Percentiles rank a stretch among this genome's conserved stretches.
Evolutionary conservation across 2,797 vertebrate species (phyloP).

Genomic region (Liparis tanakae): DNA sequence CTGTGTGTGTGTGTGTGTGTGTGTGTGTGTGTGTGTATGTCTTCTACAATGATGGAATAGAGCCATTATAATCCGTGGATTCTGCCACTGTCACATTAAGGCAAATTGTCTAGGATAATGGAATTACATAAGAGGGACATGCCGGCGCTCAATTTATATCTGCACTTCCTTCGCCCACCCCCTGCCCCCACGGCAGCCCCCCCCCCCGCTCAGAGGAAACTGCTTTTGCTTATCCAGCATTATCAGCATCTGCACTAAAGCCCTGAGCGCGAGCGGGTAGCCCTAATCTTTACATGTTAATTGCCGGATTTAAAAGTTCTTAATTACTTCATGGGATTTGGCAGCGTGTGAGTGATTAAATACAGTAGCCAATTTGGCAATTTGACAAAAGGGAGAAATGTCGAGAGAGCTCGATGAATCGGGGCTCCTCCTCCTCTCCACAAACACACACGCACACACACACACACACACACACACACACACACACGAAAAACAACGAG

Average conservation of each 20-base stretch:
- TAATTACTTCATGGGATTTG: constrained; percentile 81
- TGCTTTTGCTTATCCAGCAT: constrained; percentile 77
- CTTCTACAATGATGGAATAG: constrained; percentile 68
- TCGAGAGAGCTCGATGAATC: constrained; percentile 56
- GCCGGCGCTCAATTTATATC: constrained; percentile 68
- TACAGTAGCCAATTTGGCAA: constrained; percentile 75
- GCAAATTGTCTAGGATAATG: constrained; percentile 79
- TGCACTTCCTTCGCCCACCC: constrained; percentile 27
- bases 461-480: too few species aligned
- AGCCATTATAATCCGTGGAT: constrained; percentile 77
- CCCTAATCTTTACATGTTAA: constrained; percentile 79
- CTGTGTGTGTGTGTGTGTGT: constrained; percentile 25
- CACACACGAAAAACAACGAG: too few species aligned
- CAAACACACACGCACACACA: too few species aligned
- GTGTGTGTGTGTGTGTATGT: constrained; percentile 12
- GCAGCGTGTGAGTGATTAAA: constrained; percentile 74
- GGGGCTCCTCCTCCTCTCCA: constrained; percentile 52
- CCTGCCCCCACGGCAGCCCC: constrained; percentile 38
- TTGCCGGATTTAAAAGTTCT: constrained; percentile 78
- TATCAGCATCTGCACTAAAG: constrained; percentile 76
- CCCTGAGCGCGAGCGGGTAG: constrained; percentile 60
- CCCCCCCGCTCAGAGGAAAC: constrained; percentile 56
- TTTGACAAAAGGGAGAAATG: constrained; percentile 65
- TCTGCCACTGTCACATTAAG: constrained; percentile 74
- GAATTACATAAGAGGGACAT: constrained; percentile 79